Base-by-base conservation (phyloP, 2,888 invertebrate genomes). In the Nysson spinosus region DNA sequence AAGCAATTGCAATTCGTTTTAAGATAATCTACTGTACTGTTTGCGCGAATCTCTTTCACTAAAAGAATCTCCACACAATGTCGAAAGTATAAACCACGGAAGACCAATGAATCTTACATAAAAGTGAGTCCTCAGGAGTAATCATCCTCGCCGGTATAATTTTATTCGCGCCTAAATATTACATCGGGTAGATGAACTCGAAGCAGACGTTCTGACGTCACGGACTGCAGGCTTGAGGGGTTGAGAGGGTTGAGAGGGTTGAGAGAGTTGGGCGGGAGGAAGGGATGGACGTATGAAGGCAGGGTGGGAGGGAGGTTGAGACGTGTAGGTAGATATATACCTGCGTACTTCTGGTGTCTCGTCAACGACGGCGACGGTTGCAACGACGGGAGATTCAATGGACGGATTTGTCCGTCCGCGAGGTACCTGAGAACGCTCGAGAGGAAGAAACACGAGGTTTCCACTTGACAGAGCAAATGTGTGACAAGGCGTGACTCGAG, bases 321-420 rank as follows among this genome's bases (percentile, higher is more conserved):
- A 42, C 42, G 49, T 20, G 14, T 32, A 47, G 42, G 46, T 56
- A 42, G n/a, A 47, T 20, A 22, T 24, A 24, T 32, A 44, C 57
- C 56, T 49, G 47, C n/a, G 56, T 20, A 22, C 34, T 42, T 42
- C 43, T 47, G 28, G 60, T 35, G 28, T 11, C 55, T 37, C 56
- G 56, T 61, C 61, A 56, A 35, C 43, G 55, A 30, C 44, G 34
- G 32, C 42, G 60, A 26, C 50, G 34, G 34, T 22, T 40, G 44
- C 51, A 34, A 60, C 26, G 62, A 51, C 60, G 62, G n/a, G 37
- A 24, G 50, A 51, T 63, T 60, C 35, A 51, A 60, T 22, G 46
- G 62, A 51, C 24, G 46, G 46, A 35, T 42, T 42, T 35, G 30
- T 30, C 11, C 26, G 11, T 14, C 28, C 42, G 46, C 34, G 22